Conservation (phyloP, 2,888 invertebrate species). For the Volucella bombylans region DNA sequence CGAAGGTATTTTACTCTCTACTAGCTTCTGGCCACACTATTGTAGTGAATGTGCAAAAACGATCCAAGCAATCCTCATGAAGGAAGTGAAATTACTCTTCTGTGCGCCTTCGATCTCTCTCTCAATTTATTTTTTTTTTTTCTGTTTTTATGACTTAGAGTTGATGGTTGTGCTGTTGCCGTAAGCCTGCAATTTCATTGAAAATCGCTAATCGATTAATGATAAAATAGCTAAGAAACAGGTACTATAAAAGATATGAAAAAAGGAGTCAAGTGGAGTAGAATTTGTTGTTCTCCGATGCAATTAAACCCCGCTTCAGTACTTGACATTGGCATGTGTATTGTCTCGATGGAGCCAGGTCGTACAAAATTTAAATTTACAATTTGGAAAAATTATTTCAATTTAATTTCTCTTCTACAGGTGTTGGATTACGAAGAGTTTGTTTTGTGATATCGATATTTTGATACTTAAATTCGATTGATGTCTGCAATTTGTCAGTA, state of each 20-base stretch:
- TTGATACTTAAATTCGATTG: too few relatives aligned
- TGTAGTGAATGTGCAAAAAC: conserved; percentile 30
- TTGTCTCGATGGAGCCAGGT: not conserved
- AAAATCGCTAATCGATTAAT: conserved; percentile 73
- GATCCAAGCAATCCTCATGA: not conserved
- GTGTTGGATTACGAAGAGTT: too few relatives aligned
- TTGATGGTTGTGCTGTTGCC: conserved; percentile 37
- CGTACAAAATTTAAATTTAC: conserved; percentile 13
- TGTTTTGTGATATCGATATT: too few relatives aligned
- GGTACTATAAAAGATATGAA: conserved; percentile 11
- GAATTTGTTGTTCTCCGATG: conserved; percentile 7
- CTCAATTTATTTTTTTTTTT: not conserved
- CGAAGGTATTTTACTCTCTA: conserved; percentile 25
- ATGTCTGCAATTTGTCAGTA: too few relatives aligned
- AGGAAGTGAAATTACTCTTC: conserved; percentile 53
- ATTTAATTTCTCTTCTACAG: too few relatives aligned
- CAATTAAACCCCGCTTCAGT: conserved; percentile 46
- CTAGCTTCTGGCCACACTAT: conserved; percentile 24
- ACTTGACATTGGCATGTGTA: not conserved
- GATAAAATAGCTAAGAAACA: conserved; percentile 59
- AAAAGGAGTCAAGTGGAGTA: not conserved
- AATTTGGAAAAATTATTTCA: not conserved
- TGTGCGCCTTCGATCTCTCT: conserved; percentile 12
- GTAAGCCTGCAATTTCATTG: conserved; percentile 72
- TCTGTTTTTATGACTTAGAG: conserved; percentile 19